phyloP scores from a whole-genome alignment of 2,888 invertebrate genomes.

The Autographa pulchrina region DNA sequence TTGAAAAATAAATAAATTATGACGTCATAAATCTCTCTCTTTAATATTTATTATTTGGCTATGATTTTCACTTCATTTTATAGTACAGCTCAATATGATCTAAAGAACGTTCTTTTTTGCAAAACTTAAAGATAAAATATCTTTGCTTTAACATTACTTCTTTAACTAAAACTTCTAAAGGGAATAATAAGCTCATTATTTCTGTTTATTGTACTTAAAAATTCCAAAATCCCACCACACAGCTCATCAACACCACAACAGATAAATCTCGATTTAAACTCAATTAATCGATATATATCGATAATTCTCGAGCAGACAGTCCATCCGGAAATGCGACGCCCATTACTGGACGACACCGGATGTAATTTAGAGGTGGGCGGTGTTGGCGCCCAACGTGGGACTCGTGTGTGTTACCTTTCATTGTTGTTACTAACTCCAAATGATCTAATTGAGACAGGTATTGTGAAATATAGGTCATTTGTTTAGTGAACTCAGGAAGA shows the following conservation, averaged over 20 bases:
- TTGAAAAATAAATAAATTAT: no score
- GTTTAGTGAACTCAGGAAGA: not conserved
- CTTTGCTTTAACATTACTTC: no score
- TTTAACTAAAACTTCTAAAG: no score
- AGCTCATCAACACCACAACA: conserved; percentile 37
- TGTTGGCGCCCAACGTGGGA: conserved; percentile 60
- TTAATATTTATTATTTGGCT: no score
- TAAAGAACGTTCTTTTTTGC: no score
- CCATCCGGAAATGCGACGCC: conserved; percentile 63
- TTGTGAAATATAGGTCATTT: not conserved
- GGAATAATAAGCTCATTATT: no score
- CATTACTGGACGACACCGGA: conserved; percentile 72
- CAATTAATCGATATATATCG: conserved; percentile 64
- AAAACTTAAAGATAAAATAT: no score
- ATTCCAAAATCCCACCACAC: not conserved
- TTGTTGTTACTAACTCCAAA: conserved; percentile 11
- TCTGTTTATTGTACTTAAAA: no score
- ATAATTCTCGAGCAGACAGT: conserved; percentile 59
- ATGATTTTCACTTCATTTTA: no score
- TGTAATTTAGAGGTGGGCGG: conserved; percentile 70
- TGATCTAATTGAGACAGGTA: not conserved
- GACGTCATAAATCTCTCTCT: no score
- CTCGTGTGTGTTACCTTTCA: conserved; percentile 23
- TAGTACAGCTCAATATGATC: no score
- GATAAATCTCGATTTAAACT: conserved; percentile 52